These are phyloP conservation scores for Chionodraco myersi DNA, from an alignment of 2,113 vertebrate genomes.

Conservation along the genomic window DNA sequence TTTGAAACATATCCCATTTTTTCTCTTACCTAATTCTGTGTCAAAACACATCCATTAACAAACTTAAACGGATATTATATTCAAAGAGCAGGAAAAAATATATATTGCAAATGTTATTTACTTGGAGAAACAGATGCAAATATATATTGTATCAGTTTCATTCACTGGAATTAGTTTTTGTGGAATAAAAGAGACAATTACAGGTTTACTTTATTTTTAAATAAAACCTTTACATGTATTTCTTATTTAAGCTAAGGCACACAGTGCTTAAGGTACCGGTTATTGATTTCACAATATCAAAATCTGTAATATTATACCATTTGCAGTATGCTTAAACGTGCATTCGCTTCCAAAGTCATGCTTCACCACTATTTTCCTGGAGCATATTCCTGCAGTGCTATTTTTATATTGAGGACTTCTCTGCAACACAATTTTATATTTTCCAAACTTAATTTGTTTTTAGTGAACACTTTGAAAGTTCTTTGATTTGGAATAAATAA, in stretches of 20 bases:
- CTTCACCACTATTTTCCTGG: not conserved
- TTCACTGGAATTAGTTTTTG: not conserved
- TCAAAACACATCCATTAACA: no score
- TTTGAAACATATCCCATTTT: not conserved
- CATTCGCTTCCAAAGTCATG: not conserved
- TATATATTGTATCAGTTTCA: not conserved
- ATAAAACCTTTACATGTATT: not conserved
- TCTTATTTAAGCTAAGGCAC: no score
- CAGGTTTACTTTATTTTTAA: not conserved
- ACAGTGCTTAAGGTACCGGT: no score
- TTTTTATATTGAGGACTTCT: slow-evolving; percentile 31
- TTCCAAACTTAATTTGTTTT: slow-evolving; percentile 65
- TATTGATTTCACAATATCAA: no score
- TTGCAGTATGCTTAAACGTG: not conserved
- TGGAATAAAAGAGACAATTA: not conserved
- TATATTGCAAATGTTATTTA: not conserved
- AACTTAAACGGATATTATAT: not conserved
- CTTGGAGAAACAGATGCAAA: not conserved
- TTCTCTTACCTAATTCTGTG: no score
- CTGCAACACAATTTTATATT: slow-evolving; percentile 46
- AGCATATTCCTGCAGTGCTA: not conserved
- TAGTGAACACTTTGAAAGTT: slow-evolving; percentile 64
- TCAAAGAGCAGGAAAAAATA: not conserved
- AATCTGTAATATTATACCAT: not conserved
- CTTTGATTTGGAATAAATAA: slow-evolving; percentile 72